Evolutionary conservation across 1,140 invertebrate species (phyloP), one percentile per base, ranked within the genome.

Genomic region (Sarcophaga peregrina): DNA sequence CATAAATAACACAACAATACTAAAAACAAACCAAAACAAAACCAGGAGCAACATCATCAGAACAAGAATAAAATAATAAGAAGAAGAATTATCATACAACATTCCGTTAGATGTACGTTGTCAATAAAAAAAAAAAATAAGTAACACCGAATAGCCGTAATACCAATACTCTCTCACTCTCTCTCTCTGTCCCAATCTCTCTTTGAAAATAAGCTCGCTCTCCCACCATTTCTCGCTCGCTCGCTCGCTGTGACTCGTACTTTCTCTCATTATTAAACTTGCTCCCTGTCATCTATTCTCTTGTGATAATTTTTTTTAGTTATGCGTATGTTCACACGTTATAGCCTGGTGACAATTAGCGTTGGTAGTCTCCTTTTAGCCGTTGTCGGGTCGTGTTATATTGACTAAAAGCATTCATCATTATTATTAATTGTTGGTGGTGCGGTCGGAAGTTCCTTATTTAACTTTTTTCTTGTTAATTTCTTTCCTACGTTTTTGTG

Each of bases 401-500:
- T 78, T 17, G 74, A 48, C 5, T 11, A 78, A 78, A 48, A 52
- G 50, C 8, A 25, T 25, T 25, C 50, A 25, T 20, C 62, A 25
- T 52, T 20, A 68, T 20, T 20, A 68, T 68, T 20, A 68, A 20
- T 68, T 68, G 13, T 62, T 15, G 62, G 7, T 68, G 17, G 48
- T 78, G 15, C 37, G 62, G 62, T 78, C 75, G 75, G 75, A 78
- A 78, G 75, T 78, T 78, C 75, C 75, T 78, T 78, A 20, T 68
- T 68, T 68, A 20, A 20, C 5, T 68, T 37, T 37, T 37, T 37
- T 37, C 25, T 37, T 37, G 25, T 37, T 9, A 20, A 2, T 8
- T 68, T 68, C 20, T 68, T 68, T 68, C 17, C 10, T 25, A 20
- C 17, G 7, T 68, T 58, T 20, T 68, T 68, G n/a, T 20, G 17